Evolutionary conservation across 2,797 vertebrate genomes (phyloP), one percentile per base, ranked within the genome.

Genomic region (Caiman crocodilus): DNA sequence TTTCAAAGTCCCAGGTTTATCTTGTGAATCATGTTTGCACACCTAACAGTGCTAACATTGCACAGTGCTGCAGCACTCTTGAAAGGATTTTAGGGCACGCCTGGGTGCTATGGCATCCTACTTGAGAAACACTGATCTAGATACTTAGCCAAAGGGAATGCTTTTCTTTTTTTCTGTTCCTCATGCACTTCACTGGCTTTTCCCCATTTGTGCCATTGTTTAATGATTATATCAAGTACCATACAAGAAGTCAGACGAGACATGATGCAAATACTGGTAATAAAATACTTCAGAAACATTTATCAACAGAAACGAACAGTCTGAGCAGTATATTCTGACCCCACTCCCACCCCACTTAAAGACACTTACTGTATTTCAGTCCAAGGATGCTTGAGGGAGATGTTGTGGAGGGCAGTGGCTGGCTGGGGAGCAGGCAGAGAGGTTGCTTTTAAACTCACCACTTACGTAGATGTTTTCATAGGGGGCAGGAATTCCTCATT

Each of bases 361-460:
- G 18, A 10, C 16, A 98, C 98, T 98, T 97, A 99, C 99, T 99
- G 99, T 95, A 99, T 97, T 97, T 99, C 98, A 32, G 98, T 99
- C 95, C 99, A 98, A 13, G 98, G 98, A 90, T 99, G 99, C 94
- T 99, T 99, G 92, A 99, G 98, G 4, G 99, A 99, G 95, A 99
- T 94, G 79, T 99, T 99, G 90, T 97, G 90, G 69, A 99, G 97
- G 16, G 97, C 94, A 5, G 90, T 95, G 23, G 97, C 95, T n/a
- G 91, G 96, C 42, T 97, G 92, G 2, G 98, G 98, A 60, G 96
- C 96, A 1, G 98, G 97, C 14, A 97, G 92, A 57, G 76, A 97
- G 4, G 99, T 99, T 7, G 99, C 98, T 60, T 95, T 98, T 89
- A 97, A 95, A 4, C 99, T 99, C 55, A 99, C 99, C 30, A 98